Conservation (phyloP, 1,140 invertebrate species). For the Drosophila willistoni region DNA sequence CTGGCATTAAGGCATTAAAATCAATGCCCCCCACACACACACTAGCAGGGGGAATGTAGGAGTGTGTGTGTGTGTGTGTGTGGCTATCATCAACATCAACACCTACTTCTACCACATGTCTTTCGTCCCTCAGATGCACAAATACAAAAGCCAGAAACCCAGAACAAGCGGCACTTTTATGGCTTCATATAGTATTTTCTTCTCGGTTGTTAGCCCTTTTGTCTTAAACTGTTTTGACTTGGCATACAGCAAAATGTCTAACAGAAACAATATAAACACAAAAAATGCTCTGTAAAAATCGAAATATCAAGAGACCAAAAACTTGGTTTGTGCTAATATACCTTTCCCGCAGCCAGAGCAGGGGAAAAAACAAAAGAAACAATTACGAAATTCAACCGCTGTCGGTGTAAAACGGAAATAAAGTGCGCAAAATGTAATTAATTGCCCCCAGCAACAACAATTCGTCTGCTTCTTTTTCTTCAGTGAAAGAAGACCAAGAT, state of each 20-base stretch:
- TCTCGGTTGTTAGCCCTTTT: conserved; percentile 9
- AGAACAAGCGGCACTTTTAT: conserved; percentile 74
- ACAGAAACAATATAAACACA: not conserved
- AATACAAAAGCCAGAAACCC: conserved; percentile 50
- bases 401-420: conserved; percentile 67
- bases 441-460: conserved; percentile 41
- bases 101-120: conserved; percentile 44
- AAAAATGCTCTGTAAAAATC: not conserved
- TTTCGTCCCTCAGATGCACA: conserved; percentile 41
- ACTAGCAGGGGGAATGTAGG: not conserved
- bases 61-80: not conserved
- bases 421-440: conserved; percentile 81
- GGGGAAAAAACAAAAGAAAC: conserved; percentile 4
- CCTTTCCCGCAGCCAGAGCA: too few relatives aligned
- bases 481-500: conserved; percentile 19
- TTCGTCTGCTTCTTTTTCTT: too few relatives aligned
- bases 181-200: conserved; percentile 55
- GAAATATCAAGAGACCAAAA: too few relatives aligned
- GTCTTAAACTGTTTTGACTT: conserved; percentile 23
- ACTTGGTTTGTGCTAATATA: conserved; percentile 14
- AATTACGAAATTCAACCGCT: conserved; percentile 63
- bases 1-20: conserved; percentile 41
- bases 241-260: not conserved
- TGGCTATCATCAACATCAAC: conserved; percentile 63
- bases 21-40: conserved; percentile 43